phyloP scores from a whole-genome alignment of 1,140 invertebrate species.

The Plutomurus gul region DNA sequence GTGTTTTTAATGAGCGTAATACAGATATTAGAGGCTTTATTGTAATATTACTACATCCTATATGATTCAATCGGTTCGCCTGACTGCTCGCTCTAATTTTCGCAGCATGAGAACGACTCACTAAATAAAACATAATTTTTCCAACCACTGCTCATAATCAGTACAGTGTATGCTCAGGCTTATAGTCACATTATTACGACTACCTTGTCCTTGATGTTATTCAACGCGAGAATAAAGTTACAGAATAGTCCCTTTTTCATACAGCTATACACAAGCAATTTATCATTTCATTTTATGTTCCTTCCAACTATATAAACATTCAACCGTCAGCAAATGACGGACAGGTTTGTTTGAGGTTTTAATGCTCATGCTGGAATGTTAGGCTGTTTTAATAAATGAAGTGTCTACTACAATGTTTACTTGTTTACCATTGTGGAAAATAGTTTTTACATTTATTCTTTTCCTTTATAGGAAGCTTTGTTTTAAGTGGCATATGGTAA shows the following conservation, averaged over 20 bases:
- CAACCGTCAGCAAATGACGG: too few species aligned
- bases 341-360: neutral
- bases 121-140: neutral
- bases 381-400: neutral
- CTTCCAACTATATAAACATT: too few species aligned
- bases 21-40: neutral
- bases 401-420: neutral
- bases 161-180: too few species aligned
- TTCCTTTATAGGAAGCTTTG: too few species aligned
- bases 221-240: too few species aligned
- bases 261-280: neutral
- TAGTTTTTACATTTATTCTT: too few species aligned
- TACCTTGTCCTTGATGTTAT: neutral
- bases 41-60: conserved; percentile 2
- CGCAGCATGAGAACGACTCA: neutral
- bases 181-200: neutral
- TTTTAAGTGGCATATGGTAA: too few species aligned
- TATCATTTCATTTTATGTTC: neutral
- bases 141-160: neutral
- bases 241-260: neutral
- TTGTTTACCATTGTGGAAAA: neutral
- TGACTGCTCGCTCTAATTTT: conserved; percentile 9
- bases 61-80: neutral
- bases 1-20: conserved; percentile 3
- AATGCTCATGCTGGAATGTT: neutral